Evolutionary conservation across 2,113 vertebrate species (phyloP).

Genomic region (Leiothrix lutea): DNA sequence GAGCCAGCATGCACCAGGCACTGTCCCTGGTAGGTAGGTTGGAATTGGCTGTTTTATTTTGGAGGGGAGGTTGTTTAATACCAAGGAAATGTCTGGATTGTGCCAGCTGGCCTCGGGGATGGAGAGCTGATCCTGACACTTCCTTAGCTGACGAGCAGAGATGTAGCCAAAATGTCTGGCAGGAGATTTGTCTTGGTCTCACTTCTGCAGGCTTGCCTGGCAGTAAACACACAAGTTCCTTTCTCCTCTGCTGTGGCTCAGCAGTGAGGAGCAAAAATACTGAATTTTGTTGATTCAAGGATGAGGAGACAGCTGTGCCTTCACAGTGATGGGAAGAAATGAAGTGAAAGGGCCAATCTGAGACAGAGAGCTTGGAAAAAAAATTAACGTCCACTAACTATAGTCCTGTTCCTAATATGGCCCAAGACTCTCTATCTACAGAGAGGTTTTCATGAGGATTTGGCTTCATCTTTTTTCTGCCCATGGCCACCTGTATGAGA

Average conservation of each 20-base stretch:
- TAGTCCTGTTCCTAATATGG: background rate
- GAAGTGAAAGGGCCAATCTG: background rate
- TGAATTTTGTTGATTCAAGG: background rate
- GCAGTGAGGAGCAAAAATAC: background rate
- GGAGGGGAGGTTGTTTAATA: background rate
- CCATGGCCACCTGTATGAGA: background rate
- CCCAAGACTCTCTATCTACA: background rate
- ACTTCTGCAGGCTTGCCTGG: background rate
- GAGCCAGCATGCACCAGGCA: background rate
- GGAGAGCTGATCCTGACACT: background rate
- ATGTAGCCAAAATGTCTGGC: background rate
- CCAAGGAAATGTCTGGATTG: background rate
- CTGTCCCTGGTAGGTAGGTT: background rate
- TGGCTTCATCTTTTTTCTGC: background rate
- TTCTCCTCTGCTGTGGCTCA: background rate
- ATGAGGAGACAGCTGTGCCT: background rate
- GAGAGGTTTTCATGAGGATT: background rate
- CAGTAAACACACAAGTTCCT: background rate
- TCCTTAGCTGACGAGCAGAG: background rate
- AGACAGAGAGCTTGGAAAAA: background rate
- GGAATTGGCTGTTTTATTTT: background rate
- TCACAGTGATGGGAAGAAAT: background rate
- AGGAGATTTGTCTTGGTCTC: background rate
- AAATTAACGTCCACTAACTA: background rate
- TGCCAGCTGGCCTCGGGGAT: slow-evolving; percentile 9